A percentile compares a stretch with the other conserved stretches of the same genome.
phyloP scores from a whole-genome alignment of 2,888 invertebrate genomes.

The Agrotis clavis region DNA sequence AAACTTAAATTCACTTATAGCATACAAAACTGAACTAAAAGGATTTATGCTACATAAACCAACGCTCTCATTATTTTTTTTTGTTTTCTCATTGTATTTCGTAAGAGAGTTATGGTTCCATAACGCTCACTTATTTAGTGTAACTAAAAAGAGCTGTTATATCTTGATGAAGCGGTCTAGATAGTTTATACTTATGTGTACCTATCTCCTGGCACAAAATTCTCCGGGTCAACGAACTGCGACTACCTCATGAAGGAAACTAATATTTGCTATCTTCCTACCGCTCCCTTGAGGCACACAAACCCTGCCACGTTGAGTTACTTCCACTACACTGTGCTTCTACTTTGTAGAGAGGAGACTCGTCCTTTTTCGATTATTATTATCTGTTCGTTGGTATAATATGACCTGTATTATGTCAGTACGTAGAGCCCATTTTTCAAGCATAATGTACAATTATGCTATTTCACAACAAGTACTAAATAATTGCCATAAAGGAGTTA shows the following conservation, averaged over 20 bases:
- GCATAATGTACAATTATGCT: neutral
- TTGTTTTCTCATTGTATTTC: neutral
- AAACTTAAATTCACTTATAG: neutral
- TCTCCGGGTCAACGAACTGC: slow-evolving; percentile 87
- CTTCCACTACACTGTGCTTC: slow-evolving; percentile 81
- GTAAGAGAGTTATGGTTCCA: slow-evolving; percentile 14
- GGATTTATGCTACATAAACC: neutral
- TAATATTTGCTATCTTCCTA: slow-evolving; percentile 88
- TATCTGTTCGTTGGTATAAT: slow-evolving; percentile 47
- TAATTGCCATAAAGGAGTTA: slow-evolving; percentile 61
- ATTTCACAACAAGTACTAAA: slow-evolving; percentile 34
- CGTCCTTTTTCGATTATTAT: slow-evolving; percentile 58
- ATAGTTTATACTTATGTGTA: slow-evolving; percentile 71
- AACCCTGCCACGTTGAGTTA: slow-evolving; percentile 82
- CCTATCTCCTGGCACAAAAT: slow-evolving; percentile 78
- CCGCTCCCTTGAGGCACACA: slow-evolving; percentile 83
- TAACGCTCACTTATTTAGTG: slow-evolving; percentile 19
- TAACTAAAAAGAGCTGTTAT: slow-evolving; percentile 45
- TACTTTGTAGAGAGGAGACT: slow-evolving; percentile 66
- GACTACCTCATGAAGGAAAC: slow-evolving; percentile 83
- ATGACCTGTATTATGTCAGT: slow-evolving; percentile 27
- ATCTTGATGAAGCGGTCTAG: slow-evolving; percentile 68
- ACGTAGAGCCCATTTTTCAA: slow-evolving; percentile 4
- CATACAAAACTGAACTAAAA: neutral
- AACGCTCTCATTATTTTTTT: neutral